Evolutionary conservation across 2,888 invertebrate species (phyloP).

Genomic region (Tanypteryx hageni): DNA sequence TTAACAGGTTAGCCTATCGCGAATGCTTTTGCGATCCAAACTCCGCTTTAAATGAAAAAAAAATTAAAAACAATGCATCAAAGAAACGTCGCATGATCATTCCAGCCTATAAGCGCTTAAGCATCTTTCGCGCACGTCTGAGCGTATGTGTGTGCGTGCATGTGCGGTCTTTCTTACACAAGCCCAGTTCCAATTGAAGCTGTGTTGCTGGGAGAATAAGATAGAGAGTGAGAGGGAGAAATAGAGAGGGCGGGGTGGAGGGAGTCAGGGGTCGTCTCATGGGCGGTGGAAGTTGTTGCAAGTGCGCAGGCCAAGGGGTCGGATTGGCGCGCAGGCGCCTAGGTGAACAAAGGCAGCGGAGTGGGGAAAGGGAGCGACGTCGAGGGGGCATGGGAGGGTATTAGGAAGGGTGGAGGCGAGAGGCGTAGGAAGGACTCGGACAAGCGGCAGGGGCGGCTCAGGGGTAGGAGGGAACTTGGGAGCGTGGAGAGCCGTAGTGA

Average conservation of each 20-base stretch:
- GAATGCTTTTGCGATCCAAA: too few relatives aligned
- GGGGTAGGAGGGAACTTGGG: not conserved
- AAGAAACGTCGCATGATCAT: not conserved
- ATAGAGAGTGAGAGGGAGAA: not conserved
- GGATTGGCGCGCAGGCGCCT: constrained; percentile 12
- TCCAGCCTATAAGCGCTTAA: not conserved
- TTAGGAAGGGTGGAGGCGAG: constrained; percentile 2
- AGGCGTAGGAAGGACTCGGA: constrained; percentile 4
- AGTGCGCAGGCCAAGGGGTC: constrained; percentile 24
- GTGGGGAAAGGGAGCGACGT: not conserved
- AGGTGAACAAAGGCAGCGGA: not conserved
- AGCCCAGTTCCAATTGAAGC: constrained; percentile 8
- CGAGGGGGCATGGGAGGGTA: not conserved
- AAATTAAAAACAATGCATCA: not conserved
- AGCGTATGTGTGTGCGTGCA: not conserved
- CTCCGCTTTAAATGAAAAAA: not conserved
- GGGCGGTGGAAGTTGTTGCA: not conserved
- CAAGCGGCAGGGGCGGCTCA: constrained; percentile 22
- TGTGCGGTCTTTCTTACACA: constrained; percentile 12
- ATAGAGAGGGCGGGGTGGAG: not conserved
- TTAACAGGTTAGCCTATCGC: too few relatives aligned
- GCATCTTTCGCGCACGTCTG: not conserved
- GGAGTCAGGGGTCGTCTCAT: not conserved
- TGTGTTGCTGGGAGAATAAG: not conserved
- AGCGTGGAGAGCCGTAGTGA: not conserved